These are phyloP conservation scores for Florisuga fusca DNA, from an alignment of 2,797 vertebrate species.

Conservation along the genomic window DNA sequence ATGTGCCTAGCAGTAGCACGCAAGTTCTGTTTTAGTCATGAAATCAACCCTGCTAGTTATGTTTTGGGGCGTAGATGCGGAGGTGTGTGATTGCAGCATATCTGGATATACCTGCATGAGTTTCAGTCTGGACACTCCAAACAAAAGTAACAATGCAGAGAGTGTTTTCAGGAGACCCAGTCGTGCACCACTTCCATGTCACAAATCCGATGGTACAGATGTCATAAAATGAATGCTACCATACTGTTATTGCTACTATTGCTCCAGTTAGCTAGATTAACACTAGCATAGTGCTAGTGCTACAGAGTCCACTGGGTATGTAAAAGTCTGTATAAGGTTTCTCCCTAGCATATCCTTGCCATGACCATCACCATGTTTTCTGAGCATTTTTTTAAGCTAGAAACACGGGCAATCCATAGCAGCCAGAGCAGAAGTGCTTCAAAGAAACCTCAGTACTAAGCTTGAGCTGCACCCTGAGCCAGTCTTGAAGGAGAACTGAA, in stretches of 20 bases:
- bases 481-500: slow-evolving; percentile 12
- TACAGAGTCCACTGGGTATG: not conserved
- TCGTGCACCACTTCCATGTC: not conserved
- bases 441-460: not conserved
- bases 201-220: not conserved
- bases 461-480: not conserved
- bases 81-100: not conserved
- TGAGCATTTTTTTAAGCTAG: not conserved
- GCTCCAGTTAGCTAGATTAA: not conserved
- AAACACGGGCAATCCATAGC: not conserved
- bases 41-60: not conserved
- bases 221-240: not conserved
- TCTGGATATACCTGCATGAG: not conserved
- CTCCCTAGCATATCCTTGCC: not conserved
- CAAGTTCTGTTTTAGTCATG: not conserved
- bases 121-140: not conserved
- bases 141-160: not conserved
- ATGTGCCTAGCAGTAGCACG: not conserved
- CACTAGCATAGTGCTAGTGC: accelerated
- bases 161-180: not conserved
- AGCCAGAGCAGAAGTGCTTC: not conserved
- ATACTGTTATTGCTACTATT: not conserved
- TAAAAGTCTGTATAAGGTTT: not conserved
- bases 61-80: not conserved
- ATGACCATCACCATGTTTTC: not conserved